phyloP scores from a whole-genome alignment of 2,797 vertebrate species.

The Trichosurus vulpecula region DNA sequence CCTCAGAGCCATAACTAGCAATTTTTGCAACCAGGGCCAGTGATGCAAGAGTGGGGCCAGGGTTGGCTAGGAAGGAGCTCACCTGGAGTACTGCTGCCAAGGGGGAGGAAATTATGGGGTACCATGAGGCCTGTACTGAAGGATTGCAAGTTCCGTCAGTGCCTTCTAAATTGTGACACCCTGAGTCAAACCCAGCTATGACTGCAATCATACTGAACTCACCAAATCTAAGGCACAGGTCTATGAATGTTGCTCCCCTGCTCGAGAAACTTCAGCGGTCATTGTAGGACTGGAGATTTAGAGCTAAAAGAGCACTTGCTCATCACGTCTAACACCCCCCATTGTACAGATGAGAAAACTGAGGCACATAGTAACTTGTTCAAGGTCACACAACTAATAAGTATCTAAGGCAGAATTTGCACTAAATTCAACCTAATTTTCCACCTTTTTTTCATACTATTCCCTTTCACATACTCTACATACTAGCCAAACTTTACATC shows the following conservation, averaged over 20 bases:
- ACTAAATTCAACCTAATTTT: not conserved
- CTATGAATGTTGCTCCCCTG: not conserved
- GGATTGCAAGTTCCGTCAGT: not conserved
- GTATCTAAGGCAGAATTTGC: not conserved
- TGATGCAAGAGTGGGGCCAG: not conserved
- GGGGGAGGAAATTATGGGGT: not conserved
- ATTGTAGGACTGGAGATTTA: not conserved
- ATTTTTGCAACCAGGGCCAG: not conserved
- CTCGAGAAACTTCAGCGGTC: not conserved
- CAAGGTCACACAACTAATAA: not conserved
- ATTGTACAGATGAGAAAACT: not conserved
- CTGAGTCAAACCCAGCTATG: not conserved
- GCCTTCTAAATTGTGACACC: not conserved
- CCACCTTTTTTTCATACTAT: not conserved
- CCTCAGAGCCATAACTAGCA: not conserved
- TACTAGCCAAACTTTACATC: not conserved
- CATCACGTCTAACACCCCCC: not conserved
- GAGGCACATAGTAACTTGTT: not conserved
- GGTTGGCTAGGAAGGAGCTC: not conserved
- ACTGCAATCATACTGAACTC: not conserved
- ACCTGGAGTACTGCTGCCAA: not conserved
- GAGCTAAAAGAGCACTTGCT: not conserved
- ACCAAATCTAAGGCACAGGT: not conserved
- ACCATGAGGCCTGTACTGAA: not conserved
- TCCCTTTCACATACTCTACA: not conserved